Percentiles rank a stretch among this genome's conserved stretches.
phyloP scores from a whole-genome alignment of 2,797 vertebrate species.

The Pangasius krempfi region DNA sequence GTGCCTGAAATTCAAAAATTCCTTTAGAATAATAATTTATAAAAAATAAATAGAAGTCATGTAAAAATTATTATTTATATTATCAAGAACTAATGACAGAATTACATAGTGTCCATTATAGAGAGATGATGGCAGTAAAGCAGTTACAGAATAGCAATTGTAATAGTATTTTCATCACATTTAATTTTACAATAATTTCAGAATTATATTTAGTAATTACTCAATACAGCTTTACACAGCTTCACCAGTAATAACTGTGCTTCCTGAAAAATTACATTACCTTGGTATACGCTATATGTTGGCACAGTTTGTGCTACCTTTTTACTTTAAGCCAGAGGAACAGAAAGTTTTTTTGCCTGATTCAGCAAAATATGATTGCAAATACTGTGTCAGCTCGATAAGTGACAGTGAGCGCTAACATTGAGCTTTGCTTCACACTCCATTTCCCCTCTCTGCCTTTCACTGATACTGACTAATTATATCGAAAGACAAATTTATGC shows the following conservation, averaged over 20 bases:
- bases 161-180: neutral
- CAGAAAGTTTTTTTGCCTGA: slow-evolving; percentile 32
- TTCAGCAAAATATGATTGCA: slow-evolving; percentile 45
- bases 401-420: slow-evolving; percentile 43
- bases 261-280: slow-evolving; percentile 1
- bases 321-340: slow-evolving; percentile 26
- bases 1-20: neutral
- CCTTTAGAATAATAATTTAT: neutral
- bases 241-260: neutral
- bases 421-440: slow-evolving; percentile 46
- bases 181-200: neutral
- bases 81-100: neutral
- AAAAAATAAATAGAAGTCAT: neutral
- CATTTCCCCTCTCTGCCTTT: slow-evolving; percentile 47
- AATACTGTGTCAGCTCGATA: slow-evolving; percentile 50
- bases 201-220: neutral
- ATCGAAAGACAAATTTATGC: slow-evolving; percentile 53
- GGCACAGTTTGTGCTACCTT: slow-evolving; percentile 31
- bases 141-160: too few species aligned
- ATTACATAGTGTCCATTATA: neutral
- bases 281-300: neutral
- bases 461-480: slow-evolving; percentile 54
- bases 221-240: neutral
- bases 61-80: neutral
- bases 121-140: neutral